Conservation (phyloP, 2,113 vertebrate genomes). For the Xenopus laevis region DNA sequence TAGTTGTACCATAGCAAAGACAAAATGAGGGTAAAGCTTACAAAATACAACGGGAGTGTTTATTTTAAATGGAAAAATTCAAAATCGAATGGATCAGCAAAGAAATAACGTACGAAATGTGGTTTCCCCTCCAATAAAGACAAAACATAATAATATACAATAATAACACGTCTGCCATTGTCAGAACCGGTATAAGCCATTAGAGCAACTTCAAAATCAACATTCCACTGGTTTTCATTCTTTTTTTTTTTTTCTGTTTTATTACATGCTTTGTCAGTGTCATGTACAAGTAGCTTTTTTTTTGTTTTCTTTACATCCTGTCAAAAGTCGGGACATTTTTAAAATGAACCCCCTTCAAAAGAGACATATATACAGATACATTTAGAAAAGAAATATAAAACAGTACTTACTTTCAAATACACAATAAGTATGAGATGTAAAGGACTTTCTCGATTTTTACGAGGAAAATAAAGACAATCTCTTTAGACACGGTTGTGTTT, state of each 20-base stretch:
- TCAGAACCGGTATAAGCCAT: not conserved
- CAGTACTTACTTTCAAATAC: slow-evolving; percentile 58
- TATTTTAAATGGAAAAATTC: not conserved
- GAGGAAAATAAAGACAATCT: slow-evolving; percentile 39
- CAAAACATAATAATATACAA: not conserved
- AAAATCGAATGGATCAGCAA: not conserved
- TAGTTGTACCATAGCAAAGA: not conserved
- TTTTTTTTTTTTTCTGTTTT: slow-evolving; percentile 43
- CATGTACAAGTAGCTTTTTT: slow-evolving; percentile 53
- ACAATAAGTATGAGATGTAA: slow-evolving; percentile 55
- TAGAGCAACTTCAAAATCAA: not conserved
- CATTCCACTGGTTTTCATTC: not conserved
- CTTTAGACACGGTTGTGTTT: slow-evolving; percentile 54
- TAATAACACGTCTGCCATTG: not conserved
- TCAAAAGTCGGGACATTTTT: slow-evolving; percentile 55
- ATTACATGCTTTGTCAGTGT: slow-evolving; percentile 61
- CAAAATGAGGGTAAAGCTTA: not conserved
- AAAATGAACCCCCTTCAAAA: slow-evolving; percentile 52
- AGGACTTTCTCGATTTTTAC: slow-evolving; percentile 53
- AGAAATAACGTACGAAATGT: not conserved
- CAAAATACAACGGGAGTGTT: not conserved
- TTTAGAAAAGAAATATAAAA: slow-evolving; percentile 48
- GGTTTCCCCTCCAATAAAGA: not conserved
- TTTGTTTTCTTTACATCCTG: not conserved
- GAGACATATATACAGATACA: slow-evolving; percentile 48